A percentile compares a stretch with the other conserved stretches of the same genome.
Evolutionary conservation across 1,140 invertebrate species (phyloP).

Genomic region (Vanessa tameamea): DNA sequence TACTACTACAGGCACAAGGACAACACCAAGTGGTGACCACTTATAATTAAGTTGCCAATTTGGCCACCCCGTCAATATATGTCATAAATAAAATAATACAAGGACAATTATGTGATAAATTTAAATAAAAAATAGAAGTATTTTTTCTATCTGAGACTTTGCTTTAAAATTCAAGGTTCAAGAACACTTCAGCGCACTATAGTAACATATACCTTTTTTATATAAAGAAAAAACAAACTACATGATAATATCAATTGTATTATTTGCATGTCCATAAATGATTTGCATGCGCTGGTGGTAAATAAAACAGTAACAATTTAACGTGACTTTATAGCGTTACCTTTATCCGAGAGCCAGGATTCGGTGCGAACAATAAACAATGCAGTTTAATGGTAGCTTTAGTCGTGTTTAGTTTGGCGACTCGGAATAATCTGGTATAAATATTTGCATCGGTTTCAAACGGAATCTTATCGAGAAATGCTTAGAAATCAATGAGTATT

Average conservation of each 20-base stretch:
- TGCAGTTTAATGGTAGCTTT: neutral
- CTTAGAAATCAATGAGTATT: neutral
- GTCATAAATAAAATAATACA: too few relatives aligned
- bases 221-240: neutral
- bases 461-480: neutral
- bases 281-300: neutral
- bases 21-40: too few relatives aligned
- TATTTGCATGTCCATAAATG: neutral
- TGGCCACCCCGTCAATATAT: too few relatives aligned
- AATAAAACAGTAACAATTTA: constrained; percentile 1
- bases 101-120: too few relatives aligned
- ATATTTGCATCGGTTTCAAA: neutral
- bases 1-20: too few relatives aligned
- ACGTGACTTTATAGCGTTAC: constrained; percentile 5
- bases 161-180: too few relatives aligned
- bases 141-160: too few relatives aligned
- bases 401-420: neutral
- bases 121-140: too few relatives aligned
- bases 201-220: too few relatives aligned
- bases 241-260: neutral
- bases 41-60: too few relatives aligned
- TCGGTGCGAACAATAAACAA: constrained; percentile 6
- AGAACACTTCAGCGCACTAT: too few relatives aligned
- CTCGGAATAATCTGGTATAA: neutral
- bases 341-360: constrained; percentile 1